Conservation (phyloP, 2,888 invertebrate species). For the Syrphus vitripennis region DNA sequence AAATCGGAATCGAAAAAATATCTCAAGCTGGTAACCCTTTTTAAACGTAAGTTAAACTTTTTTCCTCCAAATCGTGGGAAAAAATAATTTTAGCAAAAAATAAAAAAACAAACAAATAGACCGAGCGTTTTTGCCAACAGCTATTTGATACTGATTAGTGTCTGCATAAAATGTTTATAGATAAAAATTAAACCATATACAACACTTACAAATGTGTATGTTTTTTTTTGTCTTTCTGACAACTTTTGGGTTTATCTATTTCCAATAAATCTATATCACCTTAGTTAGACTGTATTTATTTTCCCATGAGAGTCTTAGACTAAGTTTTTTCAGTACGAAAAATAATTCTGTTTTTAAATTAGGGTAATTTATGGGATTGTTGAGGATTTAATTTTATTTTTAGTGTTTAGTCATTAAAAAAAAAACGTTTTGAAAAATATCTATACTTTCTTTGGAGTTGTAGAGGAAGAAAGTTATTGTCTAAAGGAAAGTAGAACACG, state of each 20-base stretch:
- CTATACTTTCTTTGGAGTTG: too few species aligned
- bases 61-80: conserved; percentile 31
- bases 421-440: too few species aligned
- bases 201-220: too few species aligned
- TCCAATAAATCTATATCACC: background rate
- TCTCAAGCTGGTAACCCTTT: background rate
- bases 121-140: background rate
- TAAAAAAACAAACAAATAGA: too few species aligned
- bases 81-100: background rate
- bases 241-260: conserved; percentile 4
- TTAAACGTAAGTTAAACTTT: background rate
- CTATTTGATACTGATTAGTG: background rate
- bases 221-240: background rate
- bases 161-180: background rate
- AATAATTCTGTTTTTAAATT: too few species aligned
- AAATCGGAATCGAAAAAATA: background rate
- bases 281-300: background rate
- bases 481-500: too few species aligned
- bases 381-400: too few species aligned
- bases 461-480: too few species aligned
- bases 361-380: background rate
- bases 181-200: background rate
- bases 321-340: too few species aligned
- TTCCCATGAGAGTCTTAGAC: conserved; percentile 16
- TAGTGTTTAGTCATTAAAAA: too few species aligned